Evolutionary conservation across 2,888 invertebrate species (phyloP).

Genomic region (Cancer borealis): DNA sequence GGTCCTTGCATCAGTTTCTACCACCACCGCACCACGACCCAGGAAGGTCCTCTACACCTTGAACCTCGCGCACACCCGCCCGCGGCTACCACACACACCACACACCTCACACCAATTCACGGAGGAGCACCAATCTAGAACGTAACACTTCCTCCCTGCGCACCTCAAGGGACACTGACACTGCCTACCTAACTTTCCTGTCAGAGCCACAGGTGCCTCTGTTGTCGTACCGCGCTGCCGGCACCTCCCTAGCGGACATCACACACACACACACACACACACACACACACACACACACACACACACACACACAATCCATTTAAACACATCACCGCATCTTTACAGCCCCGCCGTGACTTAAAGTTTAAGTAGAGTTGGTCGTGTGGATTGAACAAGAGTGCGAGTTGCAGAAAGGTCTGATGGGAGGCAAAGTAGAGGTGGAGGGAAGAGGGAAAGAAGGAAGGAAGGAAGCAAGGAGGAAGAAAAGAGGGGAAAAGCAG

Average conservation of each 20-base stretch:
- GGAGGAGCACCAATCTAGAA: background rate
- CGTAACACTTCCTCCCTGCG: background rate
- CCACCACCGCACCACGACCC: background rate
- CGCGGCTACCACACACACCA: background rate
- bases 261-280: background rate
- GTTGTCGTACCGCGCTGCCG: constrained; percentile 62
- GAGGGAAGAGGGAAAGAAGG: background rate
- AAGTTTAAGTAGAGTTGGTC: background rate
- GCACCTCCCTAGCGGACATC: background rate
- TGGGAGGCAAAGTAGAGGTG: background rate
- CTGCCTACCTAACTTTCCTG: background rate
- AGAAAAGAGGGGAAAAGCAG: no score
- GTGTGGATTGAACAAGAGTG: background rate
- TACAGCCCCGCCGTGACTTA: background rate
- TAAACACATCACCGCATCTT: constrained; percentile 16
- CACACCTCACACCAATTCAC: constrained; percentile 17
- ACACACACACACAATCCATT: constrained; percentile 8
- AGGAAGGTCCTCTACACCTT: background rate
- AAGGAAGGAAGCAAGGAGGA: background rate
- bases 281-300: background rate
- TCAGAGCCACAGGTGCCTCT: constrained; percentile 53
- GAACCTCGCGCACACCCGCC: background rate
- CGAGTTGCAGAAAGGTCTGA: background rate
- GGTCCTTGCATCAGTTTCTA: background rate
- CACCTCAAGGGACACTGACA: constrained; percentile 63